These are phyloP conservation scores for Nothocercus nigrocapillus DNA, from an alignment of 2,113 vertebrate genomes.

Conservation along the genomic window DNA sequence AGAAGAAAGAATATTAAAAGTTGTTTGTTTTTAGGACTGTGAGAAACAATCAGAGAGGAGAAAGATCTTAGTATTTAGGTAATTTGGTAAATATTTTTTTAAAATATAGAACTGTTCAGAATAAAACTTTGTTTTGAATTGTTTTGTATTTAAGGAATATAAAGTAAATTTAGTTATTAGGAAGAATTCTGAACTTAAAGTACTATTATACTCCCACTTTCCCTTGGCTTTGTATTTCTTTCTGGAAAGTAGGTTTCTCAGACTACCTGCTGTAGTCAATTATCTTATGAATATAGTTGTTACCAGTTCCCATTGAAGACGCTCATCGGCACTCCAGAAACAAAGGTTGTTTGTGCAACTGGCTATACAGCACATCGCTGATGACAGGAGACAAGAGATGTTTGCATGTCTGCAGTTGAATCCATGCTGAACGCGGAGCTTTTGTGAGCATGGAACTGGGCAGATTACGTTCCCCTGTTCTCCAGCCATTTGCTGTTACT, in stretches of 20 bases:
- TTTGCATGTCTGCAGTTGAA: accelerated
- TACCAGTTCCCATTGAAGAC: background rate
- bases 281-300: background rate
- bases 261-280: background rate
- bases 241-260: background rate
- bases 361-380: background rate
- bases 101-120: background rate
- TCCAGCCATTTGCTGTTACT: background rate
- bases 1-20: background rate
- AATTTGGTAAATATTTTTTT: background rate
- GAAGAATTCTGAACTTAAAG: background rate
- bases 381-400: background rate
- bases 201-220: background rate
- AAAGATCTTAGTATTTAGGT: background rate
- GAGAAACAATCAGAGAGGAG: background rate
- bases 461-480: accelerated
- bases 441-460: background rate
- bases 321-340: background rate
- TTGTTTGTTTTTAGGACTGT: background rate
- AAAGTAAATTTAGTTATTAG: background rate
- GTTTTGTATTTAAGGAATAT: background rate
- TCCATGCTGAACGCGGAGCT: accelerated
- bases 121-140: background rate
- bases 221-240: background rate
- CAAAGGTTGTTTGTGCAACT: background rate